A percentile compares a stretch with the other conserved stretches of the same genome.
phyloP scores from a whole-genome alignment of 2,797 vertebrate species.

The Gallinago solitaria region DNA sequence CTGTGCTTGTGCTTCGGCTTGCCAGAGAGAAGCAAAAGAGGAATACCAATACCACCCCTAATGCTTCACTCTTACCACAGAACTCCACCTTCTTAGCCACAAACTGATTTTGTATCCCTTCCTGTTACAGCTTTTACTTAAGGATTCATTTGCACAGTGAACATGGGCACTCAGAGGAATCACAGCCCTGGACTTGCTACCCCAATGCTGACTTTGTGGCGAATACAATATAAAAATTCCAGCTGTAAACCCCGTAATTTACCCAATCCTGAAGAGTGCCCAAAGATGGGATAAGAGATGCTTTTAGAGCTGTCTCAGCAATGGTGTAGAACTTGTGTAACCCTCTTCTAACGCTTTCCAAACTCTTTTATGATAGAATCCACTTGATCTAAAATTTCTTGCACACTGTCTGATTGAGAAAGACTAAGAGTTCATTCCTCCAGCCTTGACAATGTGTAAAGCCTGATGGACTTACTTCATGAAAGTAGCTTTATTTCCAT shows the following conservation, averaged over 20 bases:
- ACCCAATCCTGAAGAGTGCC: neutral
- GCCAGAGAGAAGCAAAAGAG: neutral
- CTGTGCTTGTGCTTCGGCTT: fast-evolving
- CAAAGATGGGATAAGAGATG: neutral
- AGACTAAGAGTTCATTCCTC: neutral
- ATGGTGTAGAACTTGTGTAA: neutral
- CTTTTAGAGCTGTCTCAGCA: neutral
- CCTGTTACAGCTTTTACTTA: neutral
- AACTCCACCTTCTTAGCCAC: neutral
- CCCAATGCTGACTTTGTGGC: neutral
- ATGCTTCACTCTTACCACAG: neutral
- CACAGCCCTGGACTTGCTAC: neutral
- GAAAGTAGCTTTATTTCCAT: neutral
- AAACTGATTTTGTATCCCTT: neutral
- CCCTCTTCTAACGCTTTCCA: neutral
- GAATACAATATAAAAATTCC: neutral
- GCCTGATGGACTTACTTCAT: neutral
- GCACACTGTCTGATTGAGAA: neutral
- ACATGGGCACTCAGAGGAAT: fast-evolving
- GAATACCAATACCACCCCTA: neutral
- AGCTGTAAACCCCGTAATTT: fast-evolving
- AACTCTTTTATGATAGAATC: neutral
- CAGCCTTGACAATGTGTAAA: neutral
- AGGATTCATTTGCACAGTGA: neutral
- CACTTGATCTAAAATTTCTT: neutral